Conservation (phyloP, 2,113 vertebrate genomes). For the Empidonax traillii region DNA sequence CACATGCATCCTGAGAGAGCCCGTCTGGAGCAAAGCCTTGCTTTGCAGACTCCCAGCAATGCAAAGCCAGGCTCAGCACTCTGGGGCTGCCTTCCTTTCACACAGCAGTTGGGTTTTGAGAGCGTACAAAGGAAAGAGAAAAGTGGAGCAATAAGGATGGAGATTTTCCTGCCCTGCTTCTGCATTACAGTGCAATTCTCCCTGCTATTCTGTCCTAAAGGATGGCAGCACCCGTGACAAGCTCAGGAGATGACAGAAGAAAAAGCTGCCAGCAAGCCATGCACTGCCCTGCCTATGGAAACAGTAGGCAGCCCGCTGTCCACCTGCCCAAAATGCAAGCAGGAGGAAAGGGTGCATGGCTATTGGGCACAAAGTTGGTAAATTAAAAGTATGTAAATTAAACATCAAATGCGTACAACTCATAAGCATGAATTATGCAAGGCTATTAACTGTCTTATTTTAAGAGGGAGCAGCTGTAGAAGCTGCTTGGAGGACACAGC, state of each 20-base stretch:
- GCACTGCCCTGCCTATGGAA: neutral
- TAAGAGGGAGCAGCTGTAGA: constrained; percentile 47
- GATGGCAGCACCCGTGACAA: neutral
- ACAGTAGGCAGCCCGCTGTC: neutral
- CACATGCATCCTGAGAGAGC: neutral
- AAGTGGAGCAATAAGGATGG: neutral
- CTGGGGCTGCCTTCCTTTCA: neutral
- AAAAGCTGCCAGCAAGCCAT: neutral
- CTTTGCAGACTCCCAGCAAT: neutral
- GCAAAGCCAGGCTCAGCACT: neutral
- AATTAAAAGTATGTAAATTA: constrained; percentile 39
- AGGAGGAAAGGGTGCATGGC: neutral
- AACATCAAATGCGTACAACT: constrained; percentile 64
- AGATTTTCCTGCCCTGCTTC: neutral
- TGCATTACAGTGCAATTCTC: neutral
- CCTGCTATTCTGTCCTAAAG: neutral
- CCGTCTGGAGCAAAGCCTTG: neutral
- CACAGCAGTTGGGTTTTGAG: neutral
- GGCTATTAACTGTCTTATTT: constrained; percentile 43
- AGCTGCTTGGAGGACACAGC: neutral
- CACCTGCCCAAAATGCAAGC: neutral
- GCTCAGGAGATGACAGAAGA: neutral
- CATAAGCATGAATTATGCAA: constrained; percentile 80
- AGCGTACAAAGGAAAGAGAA: neutral
- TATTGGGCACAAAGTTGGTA: neutral